Evolutionary conservation across 2,797 vertebrate genomes (phyloP), one percentile per base, ranked within the genome.

Genomic region (Alectoris magna): DNA sequence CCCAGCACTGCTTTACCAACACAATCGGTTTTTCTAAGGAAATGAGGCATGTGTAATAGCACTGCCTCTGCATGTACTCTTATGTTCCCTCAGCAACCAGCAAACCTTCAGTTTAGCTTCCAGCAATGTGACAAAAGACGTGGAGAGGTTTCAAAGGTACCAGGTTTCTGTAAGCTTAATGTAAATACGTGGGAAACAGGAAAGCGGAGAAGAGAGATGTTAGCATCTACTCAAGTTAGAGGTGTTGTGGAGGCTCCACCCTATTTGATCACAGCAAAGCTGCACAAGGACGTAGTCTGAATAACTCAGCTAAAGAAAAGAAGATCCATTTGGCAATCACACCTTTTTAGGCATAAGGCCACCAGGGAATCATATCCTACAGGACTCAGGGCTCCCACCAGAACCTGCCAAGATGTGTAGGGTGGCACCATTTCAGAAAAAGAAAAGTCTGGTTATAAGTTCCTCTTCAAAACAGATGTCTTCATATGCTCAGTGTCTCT

Each of bases 1-100:
- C 74, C 60, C 34, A 10, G 63, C 1, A 23, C 38, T 19, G 58
- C 78, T 86, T 87, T 88, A 13, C 39, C 5, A 26, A 59, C 79
- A 94, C 91, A 93, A 95, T 90, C 43, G 16, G 63, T 88, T 91
- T 68, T 94, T 73, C 84, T 27, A 51, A 75, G 83, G 87, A 94
- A 96, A 93, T 78, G 92, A 92, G 76, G 89, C 70, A 1, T 84
- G 27, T 1, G 0, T 81, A 93, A 96, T 66, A 64, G 4, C 14
- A 3, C 67, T 12, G 72, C 63, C 88, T 49, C 83, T 79, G 29
- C 2, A 26, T 2, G 14, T 26, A 38, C 44, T 67, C 75, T 69
- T 10, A 51, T 34, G 48, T 41, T 46, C 70, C 60, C 73, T 72
- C 79, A 38, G 78, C 60, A 71, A 4, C 31, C 4, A 62, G 3